Evolutionary conservation across 2,797 vertebrate genomes (phyloP).

Genomic region (Prionace glauca): DNA sequence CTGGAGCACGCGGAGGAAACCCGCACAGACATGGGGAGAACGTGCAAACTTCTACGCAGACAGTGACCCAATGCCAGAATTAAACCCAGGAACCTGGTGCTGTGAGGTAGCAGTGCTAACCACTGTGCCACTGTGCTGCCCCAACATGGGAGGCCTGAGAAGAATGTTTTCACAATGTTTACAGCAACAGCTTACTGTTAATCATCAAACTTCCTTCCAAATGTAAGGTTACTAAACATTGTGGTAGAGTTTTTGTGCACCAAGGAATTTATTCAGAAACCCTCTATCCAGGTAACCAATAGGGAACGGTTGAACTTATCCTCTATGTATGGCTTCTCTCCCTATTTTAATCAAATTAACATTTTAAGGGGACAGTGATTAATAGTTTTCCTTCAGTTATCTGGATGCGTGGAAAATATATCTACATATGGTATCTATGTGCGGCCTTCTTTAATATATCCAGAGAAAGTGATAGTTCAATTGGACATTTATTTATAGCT

Average conservation of each 20-base stretch:
- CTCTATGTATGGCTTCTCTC: not conserved
- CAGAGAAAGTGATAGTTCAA: slow-evolving; percentile 20
- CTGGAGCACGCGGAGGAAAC: too few species aligned
- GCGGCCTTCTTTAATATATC: not conserved
- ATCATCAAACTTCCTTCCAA: not conserved
- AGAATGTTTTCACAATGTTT: not conserved
- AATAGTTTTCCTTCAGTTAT: not conserved
- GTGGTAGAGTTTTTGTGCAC: not conserved
- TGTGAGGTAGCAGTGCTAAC: too few species aligned
- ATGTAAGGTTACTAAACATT: not conserved
- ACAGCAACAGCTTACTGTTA: not conserved
- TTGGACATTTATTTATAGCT: slow-evolving; percentile 17
- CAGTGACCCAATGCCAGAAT: too few species aligned
- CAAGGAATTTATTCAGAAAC: not conserved
- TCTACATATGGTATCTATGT: not conserved
- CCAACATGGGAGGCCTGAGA: not conserved
- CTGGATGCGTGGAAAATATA: not conserved
- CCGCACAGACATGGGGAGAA: too few species aligned
- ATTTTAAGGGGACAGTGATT: not conserved
- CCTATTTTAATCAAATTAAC: not conserved
- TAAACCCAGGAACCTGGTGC: too few species aligned
- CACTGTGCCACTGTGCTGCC: too few species aligned
- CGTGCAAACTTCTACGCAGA: too few species aligned
- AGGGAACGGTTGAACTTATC: not conserved
- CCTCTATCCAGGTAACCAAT: not conserved